Evolutionary conservation across 2,113 vertebrate genomes (phyloP).

Genomic region (Scortum barcoo): DNA sequence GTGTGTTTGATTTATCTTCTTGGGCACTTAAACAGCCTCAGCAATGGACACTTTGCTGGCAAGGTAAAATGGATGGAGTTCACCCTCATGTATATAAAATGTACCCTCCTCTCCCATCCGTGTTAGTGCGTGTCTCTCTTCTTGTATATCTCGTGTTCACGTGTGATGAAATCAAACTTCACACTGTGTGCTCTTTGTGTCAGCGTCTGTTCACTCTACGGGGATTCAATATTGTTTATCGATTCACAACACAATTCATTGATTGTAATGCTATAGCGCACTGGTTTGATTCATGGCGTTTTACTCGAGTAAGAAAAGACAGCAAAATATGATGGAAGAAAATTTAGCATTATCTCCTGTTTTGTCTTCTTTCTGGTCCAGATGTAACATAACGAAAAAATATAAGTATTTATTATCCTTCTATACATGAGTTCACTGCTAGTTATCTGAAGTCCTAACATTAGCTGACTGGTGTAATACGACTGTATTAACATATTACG

Average conservation of each 20-base stretch:
- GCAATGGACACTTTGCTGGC: conserved; percentile 53
- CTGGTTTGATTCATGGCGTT: neutral
- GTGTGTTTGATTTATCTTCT: conserved; percentile 72
- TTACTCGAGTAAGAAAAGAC: neutral
- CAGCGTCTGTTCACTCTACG: no score
- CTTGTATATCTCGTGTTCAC: neutral
- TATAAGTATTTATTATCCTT: neutral
- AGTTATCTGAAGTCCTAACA: neutral
- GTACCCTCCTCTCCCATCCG: neutral
- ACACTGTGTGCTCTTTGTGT: neutral
- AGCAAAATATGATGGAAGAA: neutral
- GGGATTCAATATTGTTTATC: neutral
- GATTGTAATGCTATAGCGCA: neutral
- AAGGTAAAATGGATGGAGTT: conserved; percentile 19
- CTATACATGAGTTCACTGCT: neutral
- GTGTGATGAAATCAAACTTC: neutral
- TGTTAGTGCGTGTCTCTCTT: neutral
- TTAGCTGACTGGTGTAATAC: neutral
- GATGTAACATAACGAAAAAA: no score
- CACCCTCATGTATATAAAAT: conserved; percentile 36
- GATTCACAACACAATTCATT: neutral
- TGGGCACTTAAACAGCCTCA: conserved; percentile 55
- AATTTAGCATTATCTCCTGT: neutral
- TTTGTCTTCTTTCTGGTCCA: neutral
- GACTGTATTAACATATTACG: neutral